A percentile compares a stretch with the other conserved stretches of the same genome.
These are phyloP conservation scores for Peromyscus eremicus DNA, from an alignment of 2,797 vertebrate genomes.

Conservation along the genomic window DNA sequence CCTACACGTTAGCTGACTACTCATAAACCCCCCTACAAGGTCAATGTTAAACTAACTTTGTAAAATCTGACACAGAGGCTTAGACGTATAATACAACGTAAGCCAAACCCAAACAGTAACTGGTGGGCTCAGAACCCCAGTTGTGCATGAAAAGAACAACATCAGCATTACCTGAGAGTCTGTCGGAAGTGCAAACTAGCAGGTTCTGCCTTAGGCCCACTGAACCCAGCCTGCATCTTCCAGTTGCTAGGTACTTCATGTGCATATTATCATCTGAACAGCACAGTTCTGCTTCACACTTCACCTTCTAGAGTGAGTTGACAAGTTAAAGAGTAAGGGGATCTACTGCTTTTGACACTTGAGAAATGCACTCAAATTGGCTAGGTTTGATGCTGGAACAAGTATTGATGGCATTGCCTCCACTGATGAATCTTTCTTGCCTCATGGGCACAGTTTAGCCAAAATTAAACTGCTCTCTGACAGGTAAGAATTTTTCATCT, in stretches of 20 bases:
- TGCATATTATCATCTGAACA: background rate
- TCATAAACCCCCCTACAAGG: background rate
- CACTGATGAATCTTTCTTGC: constrained; percentile 20
- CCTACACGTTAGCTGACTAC: background rate
- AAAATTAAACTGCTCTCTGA: constrained; percentile 64
- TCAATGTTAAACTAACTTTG: constrained; percentile 25
- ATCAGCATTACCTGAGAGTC: background rate
- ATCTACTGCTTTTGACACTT: background rate
- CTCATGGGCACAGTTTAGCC: constrained; percentile 8
- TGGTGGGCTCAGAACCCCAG: background rate
- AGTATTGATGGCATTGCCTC: constrained; percentile 36
- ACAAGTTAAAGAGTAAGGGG: background rate
- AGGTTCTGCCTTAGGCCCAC: background rate
- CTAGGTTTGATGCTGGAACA: background rate
- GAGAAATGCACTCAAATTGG: constrained; percentile 34
- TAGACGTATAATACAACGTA: constrained; percentile 6
- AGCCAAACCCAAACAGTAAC: background rate
- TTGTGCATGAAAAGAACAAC: background rate
- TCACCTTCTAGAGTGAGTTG: constrained; percentile 33
- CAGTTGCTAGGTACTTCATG: background rate
- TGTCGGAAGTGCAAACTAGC: background rate
- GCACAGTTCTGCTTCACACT: background rate
- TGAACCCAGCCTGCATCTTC: background rate
- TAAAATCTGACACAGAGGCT: background rate
- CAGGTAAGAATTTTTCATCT: constrained; percentile 60